Evolutionary conservation across 2,113 vertebrate genomes (phyloP), one percentile per base, ranked within the genome.

Genomic region (Sphaerodactylus townsendi): DNA sequence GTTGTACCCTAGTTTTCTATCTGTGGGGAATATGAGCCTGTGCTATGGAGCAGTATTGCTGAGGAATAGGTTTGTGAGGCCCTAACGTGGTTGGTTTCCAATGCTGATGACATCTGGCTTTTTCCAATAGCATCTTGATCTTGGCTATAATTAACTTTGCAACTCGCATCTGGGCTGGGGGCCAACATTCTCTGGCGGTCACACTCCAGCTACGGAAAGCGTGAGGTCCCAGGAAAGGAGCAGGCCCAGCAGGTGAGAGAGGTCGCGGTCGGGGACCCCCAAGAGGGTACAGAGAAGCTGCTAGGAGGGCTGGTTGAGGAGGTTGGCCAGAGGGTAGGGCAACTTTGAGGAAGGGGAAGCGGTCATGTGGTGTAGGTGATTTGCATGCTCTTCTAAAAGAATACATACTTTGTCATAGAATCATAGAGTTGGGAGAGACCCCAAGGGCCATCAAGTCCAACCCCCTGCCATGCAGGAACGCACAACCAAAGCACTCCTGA

Each of bases 81-180:
- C 23, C 8, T 21, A 41, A 15, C n/a, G n/a, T 39, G 10, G 37
- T 68, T n/a, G 46, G 14, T 66, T 48, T 9, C 23, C 10, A 2
- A 39, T 23, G 35, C 33, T 4, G 13, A 28, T 50, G 39, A 37
- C 33, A 37, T 53, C 65, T 41, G 64, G 8, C 23, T 39, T 41
- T 30, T 15, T 35, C 70, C 6, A 62, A 64, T 46, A 19, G 30
- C 15, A 68, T 11, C 74, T 59, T 68, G 8, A 65, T 11, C 3
- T 25, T 1, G 5, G 68, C 92, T 95, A 95, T 92, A 94, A 94
- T 94, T 95, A 95, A 89, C 86, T 10, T 74, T 33, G 37, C 72
- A 50, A 68, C 13, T 19, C 30, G 46, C 73, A 76, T 30, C 44
- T 71, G 68, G 80, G 84, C 37, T 23, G 10, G 28, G 4, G 59